phyloP scores from a whole-genome alignment of 2,113 vertebrate species.

The Crotalus viridis region DNA sequence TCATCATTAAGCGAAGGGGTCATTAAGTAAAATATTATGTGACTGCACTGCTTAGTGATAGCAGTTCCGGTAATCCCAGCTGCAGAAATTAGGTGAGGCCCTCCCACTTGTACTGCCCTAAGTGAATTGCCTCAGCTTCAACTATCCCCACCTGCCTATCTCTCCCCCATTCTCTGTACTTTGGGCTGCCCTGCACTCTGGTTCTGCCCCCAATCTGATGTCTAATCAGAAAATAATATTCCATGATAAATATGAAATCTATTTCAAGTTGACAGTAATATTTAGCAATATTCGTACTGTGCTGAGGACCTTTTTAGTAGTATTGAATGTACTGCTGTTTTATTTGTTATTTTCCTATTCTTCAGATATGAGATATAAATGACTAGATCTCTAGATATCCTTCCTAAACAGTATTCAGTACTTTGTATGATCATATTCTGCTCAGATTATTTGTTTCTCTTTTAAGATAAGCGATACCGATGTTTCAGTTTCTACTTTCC shows the following conservation, averaged over 20 bases:
- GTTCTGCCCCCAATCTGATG: neutral
- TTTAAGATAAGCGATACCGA: constrained; percentile 27
- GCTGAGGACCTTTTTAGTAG: neutral
- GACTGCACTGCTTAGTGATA: neutral
- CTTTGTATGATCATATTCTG: constrained; percentile 11
- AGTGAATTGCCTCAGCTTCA: neutral
- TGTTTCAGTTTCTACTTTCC: constrained; percentile 19
- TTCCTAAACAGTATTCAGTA: constrained; percentile 18
- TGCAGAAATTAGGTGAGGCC: neutral
- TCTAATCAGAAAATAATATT: neutral
- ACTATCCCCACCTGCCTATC: neutral
- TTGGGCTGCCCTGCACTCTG: neutral
- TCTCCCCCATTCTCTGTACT: neutral
- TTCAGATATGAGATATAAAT: constrained; percentile 12
- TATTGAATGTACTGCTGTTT: neutral
- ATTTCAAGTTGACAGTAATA: neutral
- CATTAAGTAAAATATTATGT: neutral
- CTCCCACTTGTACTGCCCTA: neutral
- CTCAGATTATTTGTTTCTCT: constrained; percentile 25
- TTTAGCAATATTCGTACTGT: neutral
- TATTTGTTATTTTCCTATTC: neutral
- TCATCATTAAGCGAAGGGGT: neutral
- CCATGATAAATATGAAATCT: neutral
- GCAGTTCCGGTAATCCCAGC: neutral
- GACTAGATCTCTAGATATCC: constrained; percentile 20